Evolutionary conservation across 1,140 invertebrate species (phyloP).

Genomic region (Portunus trituberculatus): DNA sequence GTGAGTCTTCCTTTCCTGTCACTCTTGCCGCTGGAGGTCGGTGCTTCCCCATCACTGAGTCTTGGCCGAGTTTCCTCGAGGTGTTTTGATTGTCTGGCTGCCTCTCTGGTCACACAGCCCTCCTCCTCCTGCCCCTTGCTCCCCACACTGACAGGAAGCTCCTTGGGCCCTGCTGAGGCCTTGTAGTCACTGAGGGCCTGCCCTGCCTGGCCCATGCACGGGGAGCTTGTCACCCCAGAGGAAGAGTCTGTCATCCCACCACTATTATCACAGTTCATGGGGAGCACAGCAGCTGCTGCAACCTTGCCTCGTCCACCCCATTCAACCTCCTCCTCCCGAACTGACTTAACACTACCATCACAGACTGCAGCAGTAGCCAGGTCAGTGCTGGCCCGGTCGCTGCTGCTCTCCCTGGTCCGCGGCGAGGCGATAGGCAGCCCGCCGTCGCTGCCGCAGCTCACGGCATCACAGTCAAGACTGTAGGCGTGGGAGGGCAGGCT

Average conservation of each 20-base stretch:
- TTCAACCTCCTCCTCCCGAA: background rate
- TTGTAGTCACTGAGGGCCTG: background rate
- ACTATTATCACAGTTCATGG: background rate
- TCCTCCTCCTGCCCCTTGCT: background rate
- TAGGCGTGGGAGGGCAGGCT: slow-evolving; percentile 67
- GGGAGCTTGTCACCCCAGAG: background rate
- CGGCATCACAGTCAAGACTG: slow-evolving; percentile 72
- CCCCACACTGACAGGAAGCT: background rate
- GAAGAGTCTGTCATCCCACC: background rate
- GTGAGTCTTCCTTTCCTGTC: slow-evolving; percentile 24
- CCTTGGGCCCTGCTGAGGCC: background rate
- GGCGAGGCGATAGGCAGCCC: background rate
- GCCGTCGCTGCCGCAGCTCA: slow-evolving; percentile 38
- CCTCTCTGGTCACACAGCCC: background rate
- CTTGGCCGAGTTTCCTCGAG: background rate
- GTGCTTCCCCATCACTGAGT: background rate
- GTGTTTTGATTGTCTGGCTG: background rate
- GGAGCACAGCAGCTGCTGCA: background rate
- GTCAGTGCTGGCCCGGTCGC: background rate
- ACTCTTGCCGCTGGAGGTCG: too few species aligned
- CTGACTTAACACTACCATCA: slow-evolving; percentile 64
- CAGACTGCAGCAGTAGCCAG: background rate
- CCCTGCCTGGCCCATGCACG: background rate
- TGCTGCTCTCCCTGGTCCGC: background rate
- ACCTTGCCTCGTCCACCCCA: background rate